These are phyloP conservation scores for Turritopsis dohrnii DNA, from an alignment of 30 jellyfish, hydroid and myxozoan genomes.

Conservation along the genomic window DNA sequence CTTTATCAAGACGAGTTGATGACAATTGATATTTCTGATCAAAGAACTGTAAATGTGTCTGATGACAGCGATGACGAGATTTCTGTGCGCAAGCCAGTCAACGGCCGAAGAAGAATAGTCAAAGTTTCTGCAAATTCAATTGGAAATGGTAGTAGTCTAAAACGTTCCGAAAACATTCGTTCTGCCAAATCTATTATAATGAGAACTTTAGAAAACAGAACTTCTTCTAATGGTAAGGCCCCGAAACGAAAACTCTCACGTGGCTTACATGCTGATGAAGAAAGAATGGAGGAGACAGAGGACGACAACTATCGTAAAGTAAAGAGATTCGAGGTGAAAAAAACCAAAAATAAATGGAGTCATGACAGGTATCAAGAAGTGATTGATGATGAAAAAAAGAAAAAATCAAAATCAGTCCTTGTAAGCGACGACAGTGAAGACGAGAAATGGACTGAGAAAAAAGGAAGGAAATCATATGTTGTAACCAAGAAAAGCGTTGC, in stretches of 20 bases:
- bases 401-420: constrained; percentile 12
- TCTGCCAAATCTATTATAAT: background rate
- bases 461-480: background rate
- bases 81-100: background rate
- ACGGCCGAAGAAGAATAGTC: background rate
- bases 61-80: constrained; percentile 11
- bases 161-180: background rate
- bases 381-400: background rate
- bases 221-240: background rate
- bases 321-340: background rate
- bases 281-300: background rate
- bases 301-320: background rate
- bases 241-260: background rate
- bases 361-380: constrained; percentile 17
- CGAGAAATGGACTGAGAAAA: background rate
- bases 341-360: constrained; percentile 10
- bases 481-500: background rate
- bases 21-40: background rate
- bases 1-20: constrained; percentile 13
- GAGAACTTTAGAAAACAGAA: background rate
- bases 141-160: background rate
- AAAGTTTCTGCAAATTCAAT: background rate
- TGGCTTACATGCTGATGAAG: constrained; percentile 20
- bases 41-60: background rate
- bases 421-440: background rate